These are phyloP conservation scores for Macquaria ambigua DNA, from an alignment of 2,113 vertebrate genomes.

Conservation along the genomic window DNA sequence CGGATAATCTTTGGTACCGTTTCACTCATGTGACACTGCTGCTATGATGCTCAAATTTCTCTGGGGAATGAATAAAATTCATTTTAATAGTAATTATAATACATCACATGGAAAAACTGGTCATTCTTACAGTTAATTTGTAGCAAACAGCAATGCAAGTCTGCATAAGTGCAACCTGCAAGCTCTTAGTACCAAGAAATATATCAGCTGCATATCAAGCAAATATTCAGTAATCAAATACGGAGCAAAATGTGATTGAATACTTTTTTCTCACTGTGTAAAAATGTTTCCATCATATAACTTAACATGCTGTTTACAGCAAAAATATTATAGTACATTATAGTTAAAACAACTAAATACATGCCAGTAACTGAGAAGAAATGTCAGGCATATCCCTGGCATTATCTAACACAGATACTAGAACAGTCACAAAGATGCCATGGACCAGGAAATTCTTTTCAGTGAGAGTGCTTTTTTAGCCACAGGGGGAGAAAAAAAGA, in stretches of 20 bases:
- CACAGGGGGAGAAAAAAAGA: constrained; percentile 37
- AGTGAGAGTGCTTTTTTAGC: constrained; percentile 81
- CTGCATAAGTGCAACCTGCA: neutral
- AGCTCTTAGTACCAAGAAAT: neutral
- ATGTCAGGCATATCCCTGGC: neutral
- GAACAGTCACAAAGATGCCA: constrained; percentile 51
- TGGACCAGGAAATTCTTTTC: constrained; percentile 67
- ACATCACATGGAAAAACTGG: neutral
- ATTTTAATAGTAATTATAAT: neutral
- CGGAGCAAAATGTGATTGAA: neutral
- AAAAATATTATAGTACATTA: neutral
- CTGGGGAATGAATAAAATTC: neutral
- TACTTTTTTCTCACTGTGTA: neutral
- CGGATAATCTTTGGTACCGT: too few species aligned
- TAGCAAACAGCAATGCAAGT: neutral
- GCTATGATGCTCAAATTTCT: neutral
- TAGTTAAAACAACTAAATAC: neutral
- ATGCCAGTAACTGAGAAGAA: neutral
- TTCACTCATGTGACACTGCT: too few species aligned
- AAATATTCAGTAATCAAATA: neutral
- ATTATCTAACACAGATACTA: constrained; percentile 19
- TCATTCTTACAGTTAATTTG: neutral
- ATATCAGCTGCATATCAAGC: neutral
- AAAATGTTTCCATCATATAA: neutral
- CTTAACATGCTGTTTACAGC: neutral